Percentiles rank a stretch among this genome's conserved stretches.
Conservation (phyloP, 2,888 invertebrate genomes). For the Abrostola tripartita region DNA sequence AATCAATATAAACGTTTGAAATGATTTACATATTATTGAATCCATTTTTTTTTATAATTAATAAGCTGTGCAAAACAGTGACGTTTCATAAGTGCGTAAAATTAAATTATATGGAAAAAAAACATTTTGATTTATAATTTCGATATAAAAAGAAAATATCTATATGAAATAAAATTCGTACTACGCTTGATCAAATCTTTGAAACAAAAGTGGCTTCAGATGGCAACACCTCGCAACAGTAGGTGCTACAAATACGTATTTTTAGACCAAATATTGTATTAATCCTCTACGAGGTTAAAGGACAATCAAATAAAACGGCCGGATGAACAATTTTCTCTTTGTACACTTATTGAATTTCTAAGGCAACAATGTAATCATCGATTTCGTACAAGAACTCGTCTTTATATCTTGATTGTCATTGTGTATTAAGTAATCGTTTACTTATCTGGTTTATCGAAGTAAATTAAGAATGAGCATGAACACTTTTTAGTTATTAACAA, state of each 20-base stretch:
- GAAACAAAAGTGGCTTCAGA: slow-evolving; percentile 25
- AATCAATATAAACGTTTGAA: no score
- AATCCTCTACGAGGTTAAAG: slow-evolving; percentile 6
- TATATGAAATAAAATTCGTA: no score
- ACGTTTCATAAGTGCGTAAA: no score
- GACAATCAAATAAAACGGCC: slow-evolving; percentile 1
- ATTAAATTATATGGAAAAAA: no score
- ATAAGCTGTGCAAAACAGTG: no score
- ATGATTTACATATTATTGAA: no score
- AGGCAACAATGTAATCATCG: background rate
- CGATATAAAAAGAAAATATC: no score
- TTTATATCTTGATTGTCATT: background rate
- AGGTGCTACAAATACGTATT: slow-evolving; percentile 12
- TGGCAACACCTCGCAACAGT: slow-evolving; percentile 22
- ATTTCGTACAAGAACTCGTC: background rate
- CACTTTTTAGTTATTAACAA: no score
- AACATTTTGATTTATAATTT: no score
- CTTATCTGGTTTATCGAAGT: no score
- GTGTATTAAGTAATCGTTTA: background rate
- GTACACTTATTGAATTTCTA: slow-evolving; percentile 1
- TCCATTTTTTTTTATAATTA: no score
- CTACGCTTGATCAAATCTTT: background rate
- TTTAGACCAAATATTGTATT: slow-evolving; percentile 20
- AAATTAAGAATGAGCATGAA: no score
- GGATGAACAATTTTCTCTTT: background rate